These are phyloP conservation scores for Laupala kohalensis DNA, from an alignment of 1,140 invertebrate genomes.

Conservation along the genomic window DNA sequence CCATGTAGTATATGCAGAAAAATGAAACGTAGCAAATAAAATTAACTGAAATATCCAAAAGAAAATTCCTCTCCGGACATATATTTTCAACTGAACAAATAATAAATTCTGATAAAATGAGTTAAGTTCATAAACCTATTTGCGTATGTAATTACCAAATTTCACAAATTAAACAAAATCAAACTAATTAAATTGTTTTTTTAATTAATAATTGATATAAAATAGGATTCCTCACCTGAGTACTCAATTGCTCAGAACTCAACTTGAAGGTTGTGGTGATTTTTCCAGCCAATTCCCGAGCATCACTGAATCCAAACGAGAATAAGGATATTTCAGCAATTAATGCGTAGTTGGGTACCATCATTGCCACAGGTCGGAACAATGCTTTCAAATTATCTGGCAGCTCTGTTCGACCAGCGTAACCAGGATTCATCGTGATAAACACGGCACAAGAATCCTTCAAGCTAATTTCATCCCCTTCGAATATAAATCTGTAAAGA, in stretches of 20 bases:
- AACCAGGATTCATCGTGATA: constrained; percentile 65
- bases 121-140: too few species aligned
- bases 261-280: constrained; percentile 58
- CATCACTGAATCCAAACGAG: constrained; percentile 53
- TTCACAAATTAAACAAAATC: neutral
- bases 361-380: constrained; percentile 63
- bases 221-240: constrained; percentile 28
- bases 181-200: neutral
- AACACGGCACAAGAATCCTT: constrained; percentile 52
- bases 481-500: constrained; percentile 42
- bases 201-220: neutral
- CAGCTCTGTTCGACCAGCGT: constrained; percentile 55
- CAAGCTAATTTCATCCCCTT: constrained; percentile 44
- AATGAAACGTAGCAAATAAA: too few species aligned
- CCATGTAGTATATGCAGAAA: too few species aligned
- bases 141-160: too few species aligned
- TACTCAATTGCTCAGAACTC: constrained; percentile 55
- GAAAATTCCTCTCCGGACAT: too few species aligned
- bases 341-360: constrained; percentile 58
- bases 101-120: too few species aligned
- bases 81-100: too few species aligned
- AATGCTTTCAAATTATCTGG: constrained; percentile 61
- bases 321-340: constrained; percentile 61
- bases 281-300: constrained; percentile 48
- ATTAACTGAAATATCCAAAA: too few species aligned